A percentile compares a stretch with the other conserved stretches of the same genome.
Evolutionary conservation across 2,113 vertebrate genomes (phyloP).

Genomic region (Calidris pygmaea): DNA sequence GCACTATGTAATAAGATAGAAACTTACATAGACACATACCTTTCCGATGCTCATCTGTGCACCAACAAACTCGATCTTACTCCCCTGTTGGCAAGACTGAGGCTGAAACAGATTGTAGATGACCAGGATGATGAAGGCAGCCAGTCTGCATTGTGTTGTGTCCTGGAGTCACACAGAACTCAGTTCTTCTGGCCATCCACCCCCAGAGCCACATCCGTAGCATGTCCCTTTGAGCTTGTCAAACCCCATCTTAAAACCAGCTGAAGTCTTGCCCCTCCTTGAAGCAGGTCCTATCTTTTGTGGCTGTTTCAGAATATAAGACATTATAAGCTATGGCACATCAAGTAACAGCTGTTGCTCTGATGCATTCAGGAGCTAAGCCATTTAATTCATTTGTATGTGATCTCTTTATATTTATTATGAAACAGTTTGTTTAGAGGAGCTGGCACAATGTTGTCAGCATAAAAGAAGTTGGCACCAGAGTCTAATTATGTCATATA

Average conservation of each 20-base stretch:
- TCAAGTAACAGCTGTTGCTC: neutral
- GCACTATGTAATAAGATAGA: neutral
- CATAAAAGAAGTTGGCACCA: neutral
- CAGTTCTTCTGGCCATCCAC: neutral
- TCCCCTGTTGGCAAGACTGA: neutral
- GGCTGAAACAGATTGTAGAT: neutral
- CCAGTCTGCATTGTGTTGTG: fast-evolving
- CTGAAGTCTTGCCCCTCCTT: neutral
- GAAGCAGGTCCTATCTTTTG: neutral
- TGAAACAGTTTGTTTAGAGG: neutral
- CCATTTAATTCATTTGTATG: neutral
- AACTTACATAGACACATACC: neutral
- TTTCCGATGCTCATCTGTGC: neutral
- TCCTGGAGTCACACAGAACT: neutral
- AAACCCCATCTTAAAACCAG: neutral
- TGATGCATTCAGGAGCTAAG: neutral
- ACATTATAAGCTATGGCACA: neutral
- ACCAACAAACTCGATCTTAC: neutral
- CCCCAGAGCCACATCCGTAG: neutral
- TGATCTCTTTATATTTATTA: neutral
- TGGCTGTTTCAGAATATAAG: neutral
- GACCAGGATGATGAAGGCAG: neutral
- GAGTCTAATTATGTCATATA: neutral
- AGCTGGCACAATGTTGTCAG: neutral
- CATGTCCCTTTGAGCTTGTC: neutral